Conservation (phyloP, 2,888 invertebrate species). For the Tuberolachnus salignus region DNA sequence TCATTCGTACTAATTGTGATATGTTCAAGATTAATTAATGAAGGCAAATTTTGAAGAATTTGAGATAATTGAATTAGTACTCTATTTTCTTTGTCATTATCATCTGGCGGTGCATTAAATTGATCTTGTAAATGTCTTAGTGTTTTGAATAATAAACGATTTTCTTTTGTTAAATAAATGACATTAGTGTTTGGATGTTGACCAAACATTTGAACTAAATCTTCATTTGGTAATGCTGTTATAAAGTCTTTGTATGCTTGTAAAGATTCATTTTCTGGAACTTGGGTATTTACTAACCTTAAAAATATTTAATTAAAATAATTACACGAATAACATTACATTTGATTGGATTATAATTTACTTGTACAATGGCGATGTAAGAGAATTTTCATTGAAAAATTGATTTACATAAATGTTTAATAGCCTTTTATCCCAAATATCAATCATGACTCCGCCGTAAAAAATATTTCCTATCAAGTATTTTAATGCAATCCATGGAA, state of each 20-base stretch:
- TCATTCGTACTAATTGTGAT: constrained; percentile 77
- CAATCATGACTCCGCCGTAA: constrained; percentile 85
- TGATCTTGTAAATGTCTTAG: constrained; percentile 77
- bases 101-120: constrained; percentile 64
- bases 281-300: constrained; percentile 78
- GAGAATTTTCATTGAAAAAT: constrained; percentile 76
- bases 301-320: constrained; percentile 51
- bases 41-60: constrained; percentile 75
- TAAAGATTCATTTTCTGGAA: constrained; percentile 81
- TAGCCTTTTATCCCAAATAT: constrained; percentile 76
- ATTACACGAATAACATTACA: background rate
- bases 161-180: constrained; percentile 81
- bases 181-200: constrained; percentile 91
- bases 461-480: constrained; percentile 87
- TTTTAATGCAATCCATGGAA: constrained; percentile 88
- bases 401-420: constrained; percentile 82
- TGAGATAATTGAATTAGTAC: constrained; percentile 73
- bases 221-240: constrained; percentile 70
- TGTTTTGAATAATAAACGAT: constrained; percentile 76
- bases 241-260: constrained; percentile 77
- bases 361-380: constrained; percentile 62
- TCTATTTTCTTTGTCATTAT: constrained; percentile 59
- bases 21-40: constrained; percentile 75
- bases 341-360: constrained; percentile 61
- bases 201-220: constrained; percentile 86